Evolutionary conservation across 2,888 invertebrate species (phyloP).

Genomic region (Cephus pulcher): DNA sequence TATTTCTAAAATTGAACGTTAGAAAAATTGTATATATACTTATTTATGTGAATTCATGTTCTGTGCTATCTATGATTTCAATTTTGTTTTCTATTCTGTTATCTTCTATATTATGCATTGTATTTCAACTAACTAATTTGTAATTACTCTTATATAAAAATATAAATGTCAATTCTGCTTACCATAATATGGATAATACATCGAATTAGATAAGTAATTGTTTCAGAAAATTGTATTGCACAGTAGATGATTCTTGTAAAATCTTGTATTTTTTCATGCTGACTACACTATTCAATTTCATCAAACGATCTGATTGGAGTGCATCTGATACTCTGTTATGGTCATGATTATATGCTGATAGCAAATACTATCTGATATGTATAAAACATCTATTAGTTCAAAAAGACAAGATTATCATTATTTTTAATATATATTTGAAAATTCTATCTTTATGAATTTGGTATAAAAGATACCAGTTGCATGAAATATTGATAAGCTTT

Average conservation of each 20-base stretch:
- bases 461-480: background rate
- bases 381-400: background rate
- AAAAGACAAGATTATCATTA: background rate
- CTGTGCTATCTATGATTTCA: conserved; percentile 5
- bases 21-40: no score
- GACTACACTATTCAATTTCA: no score
- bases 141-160: background rate
- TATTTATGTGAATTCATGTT: no score
- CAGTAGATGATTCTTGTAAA: background rate
- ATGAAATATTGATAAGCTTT: background rate
- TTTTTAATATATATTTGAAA: background rate
- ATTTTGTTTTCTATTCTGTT: background rate
- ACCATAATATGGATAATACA: background rate
- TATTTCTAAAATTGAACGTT: no score
- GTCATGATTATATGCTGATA: background rate
- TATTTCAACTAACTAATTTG: background rate
- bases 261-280: no score
- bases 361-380: background rate
- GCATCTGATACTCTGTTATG: background rate
- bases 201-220: no score
- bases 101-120: background rate
- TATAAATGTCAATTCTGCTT: no score
- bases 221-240: no score
- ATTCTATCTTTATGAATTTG: background rate
- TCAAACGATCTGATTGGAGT: background rate